Conservation (phyloP, 2,797 vertebrate species). For the Hemitrygon akajei region DNA sequence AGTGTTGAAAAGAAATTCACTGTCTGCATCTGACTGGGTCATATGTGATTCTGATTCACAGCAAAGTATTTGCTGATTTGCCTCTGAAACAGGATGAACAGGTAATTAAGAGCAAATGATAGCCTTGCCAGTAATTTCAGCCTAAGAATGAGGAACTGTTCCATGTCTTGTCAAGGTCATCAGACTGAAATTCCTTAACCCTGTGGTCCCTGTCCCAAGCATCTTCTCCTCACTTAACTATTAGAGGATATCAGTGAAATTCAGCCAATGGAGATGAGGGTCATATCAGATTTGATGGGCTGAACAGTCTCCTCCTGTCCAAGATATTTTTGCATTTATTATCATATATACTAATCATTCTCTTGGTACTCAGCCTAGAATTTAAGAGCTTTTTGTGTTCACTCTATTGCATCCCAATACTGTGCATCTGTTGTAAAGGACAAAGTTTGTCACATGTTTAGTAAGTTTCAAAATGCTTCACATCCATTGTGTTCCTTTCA, state of each 20-base stretch:
- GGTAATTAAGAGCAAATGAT: too few relatives aligned
- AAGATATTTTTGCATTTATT: not conserved
- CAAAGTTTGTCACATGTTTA: not conserved
- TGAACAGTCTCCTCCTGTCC: not conserved
- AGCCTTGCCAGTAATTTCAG: too few relatives aligned
- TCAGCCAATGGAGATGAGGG: not conserved
- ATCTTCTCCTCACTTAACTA: too few relatives aligned
- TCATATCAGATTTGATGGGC: not conserved
- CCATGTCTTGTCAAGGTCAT: not conserved
- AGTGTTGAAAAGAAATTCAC: too few relatives aligned
- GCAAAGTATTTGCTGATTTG: too few relatives aligned
- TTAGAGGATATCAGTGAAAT: not conserved
- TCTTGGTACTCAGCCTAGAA: not conserved
- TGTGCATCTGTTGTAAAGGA: too few relatives aligned
- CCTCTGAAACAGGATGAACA: too few relatives aligned
- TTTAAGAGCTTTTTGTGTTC: not conserved
- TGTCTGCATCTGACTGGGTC: too few relatives aligned
- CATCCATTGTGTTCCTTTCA: not conserved
- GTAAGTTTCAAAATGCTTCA: not conserved
- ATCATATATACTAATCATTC: not conserved
- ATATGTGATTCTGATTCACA: too few relatives aligned
- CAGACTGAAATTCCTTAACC: not conserved
- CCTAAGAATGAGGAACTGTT: too few relatives aligned
- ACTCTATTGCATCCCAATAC: not conserved
- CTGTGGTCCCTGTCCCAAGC: too few relatives aligned